Evolutionary conservation across 2,888 invertebrate species (phyloP), one percentile per base, ranked within the genome.

Genomic region (Pheosia tremula): DNA sequence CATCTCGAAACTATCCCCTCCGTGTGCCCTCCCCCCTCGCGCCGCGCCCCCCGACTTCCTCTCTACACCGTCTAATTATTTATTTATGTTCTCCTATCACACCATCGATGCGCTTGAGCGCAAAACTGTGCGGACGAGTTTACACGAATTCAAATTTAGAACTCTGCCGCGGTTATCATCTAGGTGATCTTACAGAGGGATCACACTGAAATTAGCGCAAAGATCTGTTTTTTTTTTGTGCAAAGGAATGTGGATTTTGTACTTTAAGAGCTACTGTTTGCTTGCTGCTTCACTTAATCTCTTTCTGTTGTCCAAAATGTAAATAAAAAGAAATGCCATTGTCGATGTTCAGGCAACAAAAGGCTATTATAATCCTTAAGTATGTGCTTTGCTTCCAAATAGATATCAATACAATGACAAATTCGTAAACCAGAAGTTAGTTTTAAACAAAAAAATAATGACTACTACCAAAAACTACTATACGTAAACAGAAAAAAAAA

Each of bases 71-170:
- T 89, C 91, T 93, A 92, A 93, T 93, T 93, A 93, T 93, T 91
- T 93, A 93, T 92, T 92, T 93, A 91, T 86, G 90, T 83, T 81
- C 81, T 77, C 80, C 84, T 93, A 93, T 93, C 93, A 88, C 82
- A 82, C 87, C 87, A 93, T 93, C 93, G 89, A 88, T 87, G 89
- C 89, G 93, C 90, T 85, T 84, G 84, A 88, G 86, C 86, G 90
- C 90, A 88, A 89, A 89, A 74, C 77, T 72, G 86, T 79, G 82
- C 84, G 80, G 81, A 69, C 81, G 73, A 78, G 80, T 87, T 89
- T 89, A 89, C 89, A 84, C 83, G 81, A 87, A 85, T 86, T 88
- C 88, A 87, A 85, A 91, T 88, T 90, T 91, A 91, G 90, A 89
- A 87, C 81, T 72, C 64, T 81, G 80, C 80, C 79, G 77, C 68